Conservation (phyloP, 2,888 invertebrate genomes). For the Chironomus riparius region DNA sequence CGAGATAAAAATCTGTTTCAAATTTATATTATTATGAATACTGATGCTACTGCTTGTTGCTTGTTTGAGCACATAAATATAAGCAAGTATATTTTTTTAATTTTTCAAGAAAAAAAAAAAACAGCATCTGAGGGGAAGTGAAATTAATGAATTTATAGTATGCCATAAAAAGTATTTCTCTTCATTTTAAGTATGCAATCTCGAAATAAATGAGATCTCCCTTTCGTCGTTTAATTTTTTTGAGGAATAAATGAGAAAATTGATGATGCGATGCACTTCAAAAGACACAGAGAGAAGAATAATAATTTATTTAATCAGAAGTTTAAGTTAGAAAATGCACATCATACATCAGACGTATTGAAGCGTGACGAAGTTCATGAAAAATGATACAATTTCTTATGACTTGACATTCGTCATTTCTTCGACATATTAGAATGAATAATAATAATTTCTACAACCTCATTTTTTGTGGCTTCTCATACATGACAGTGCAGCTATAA, state of each 20-base stretch:
- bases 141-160: conserved; percentile 20
- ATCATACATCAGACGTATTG: neutral
- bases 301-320: neutral
- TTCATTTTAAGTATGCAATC: neutral
- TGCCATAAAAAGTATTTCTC: neutral
- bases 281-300: neutral
- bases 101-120: neutral
- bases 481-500: neutral
- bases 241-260: neutral
- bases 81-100: neutral
- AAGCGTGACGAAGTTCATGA: neutral
- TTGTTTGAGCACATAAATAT: neutral
- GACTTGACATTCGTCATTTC: neutral
- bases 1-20: neutral
- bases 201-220: neutral
- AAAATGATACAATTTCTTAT: conserved; percentile 12
- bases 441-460: neutral
- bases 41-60: neutral
- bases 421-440: neutral
- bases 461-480: neutral
- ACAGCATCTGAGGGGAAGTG: neutral
- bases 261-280: neutral
- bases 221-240: too few species aligned
- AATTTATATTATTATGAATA: neutral
- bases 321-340: neutral